A percentile compares a stretch with the other conserved stretches of the same genome.
These are phyloP conservation scores for Delphinus delphis DNA, from an alignment of 2,113 vertebrate genomes.

Conservation along the genomic window DNA sequence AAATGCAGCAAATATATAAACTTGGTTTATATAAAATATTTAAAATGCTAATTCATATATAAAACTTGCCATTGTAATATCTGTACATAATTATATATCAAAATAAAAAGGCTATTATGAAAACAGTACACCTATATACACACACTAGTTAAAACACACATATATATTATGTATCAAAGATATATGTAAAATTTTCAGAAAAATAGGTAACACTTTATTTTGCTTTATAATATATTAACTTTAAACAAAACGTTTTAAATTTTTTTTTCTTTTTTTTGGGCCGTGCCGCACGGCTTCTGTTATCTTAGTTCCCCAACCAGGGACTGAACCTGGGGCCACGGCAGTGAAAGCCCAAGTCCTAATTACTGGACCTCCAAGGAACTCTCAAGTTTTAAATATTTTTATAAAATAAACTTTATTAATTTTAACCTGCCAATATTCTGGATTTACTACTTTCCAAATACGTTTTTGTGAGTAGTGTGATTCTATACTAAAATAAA, in stretches of 20 bases:
- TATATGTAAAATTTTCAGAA: neutral
- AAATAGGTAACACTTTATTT: neutral
- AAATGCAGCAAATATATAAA: constrained; percentile 52
- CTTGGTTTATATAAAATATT: neutral
- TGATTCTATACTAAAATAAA: constrained; percentile 18
- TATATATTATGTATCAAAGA: constrained; percentile 12
- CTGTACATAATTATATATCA: constrained; percentile 39
- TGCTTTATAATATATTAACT: neutral
- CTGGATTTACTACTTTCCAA: constrained; percentile 51
- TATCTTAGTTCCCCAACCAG: neutral
- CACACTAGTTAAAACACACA: neutral
- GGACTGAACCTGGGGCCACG: neutral
- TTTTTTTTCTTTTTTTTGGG: neutral
- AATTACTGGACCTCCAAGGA: neutral
- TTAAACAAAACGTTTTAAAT: constrained; percentile 31
- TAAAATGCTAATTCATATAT: constrained; percentile 24
- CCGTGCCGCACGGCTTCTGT: neutral
- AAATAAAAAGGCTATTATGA: neutral
- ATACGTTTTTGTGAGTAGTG: constrained; percentile 2
- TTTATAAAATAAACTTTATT: constrained; percentile 32
- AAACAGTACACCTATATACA: neutral
- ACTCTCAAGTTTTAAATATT: neutral
- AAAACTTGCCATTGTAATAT: constrained; percentile 29
- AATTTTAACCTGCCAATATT: constrained; percentile 44
- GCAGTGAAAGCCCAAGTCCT: neutral